Evolutionary conservation across 2,888 invertebrate species (phyloP).

Genomic region (Agrotis clavis): DNA sequence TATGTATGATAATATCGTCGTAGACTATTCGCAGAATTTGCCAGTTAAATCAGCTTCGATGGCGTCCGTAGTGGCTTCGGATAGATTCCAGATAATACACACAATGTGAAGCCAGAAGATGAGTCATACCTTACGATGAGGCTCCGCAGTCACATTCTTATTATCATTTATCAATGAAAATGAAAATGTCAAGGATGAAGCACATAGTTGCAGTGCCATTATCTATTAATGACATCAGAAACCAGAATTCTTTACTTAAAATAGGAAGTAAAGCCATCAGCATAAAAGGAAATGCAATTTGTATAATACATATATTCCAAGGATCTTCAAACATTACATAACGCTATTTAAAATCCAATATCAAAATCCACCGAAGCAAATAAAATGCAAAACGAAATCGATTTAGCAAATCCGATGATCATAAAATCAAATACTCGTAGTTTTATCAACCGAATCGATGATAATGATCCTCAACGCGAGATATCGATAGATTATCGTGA

Average conservation of each 20-base stretch:
- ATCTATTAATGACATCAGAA: background rate
- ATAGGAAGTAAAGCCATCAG: background rate
- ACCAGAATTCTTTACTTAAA: background rate
- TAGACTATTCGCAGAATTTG: no score
- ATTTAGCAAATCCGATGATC: slow-evolving; percentile 26
- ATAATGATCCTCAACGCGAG: slow-evolving; percentile 45
- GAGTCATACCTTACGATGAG: no score
- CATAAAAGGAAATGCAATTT: slow-evolving; percentile 29
- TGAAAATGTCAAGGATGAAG: background rate
- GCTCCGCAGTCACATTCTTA: no score
- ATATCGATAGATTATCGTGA: slow-evolving; percentile 56
- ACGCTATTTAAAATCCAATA: slow-evolving; percentile 13
- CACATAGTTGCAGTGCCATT: background rate
- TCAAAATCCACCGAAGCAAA: slow-evolving; percentile 25
- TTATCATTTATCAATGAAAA: background rate
- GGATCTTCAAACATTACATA: slow-evolving; percentile 22
- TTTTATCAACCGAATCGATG: slow-evolving; percentile 48
- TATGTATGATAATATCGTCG: no score
- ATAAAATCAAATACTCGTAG: slow-evolving; percentile 34
- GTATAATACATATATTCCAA: slow-evolving; percentile 9
- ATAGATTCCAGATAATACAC: no score
- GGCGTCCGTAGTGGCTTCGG: no score
- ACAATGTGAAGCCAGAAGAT: no score
- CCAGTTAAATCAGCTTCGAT: no score
- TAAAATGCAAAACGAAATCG: slow-evolving; percentile 34